Evolutionary conservation across 2,888 invertebrate species (phyloP), one percentile per base, ranked within the genome.

Genomic region (Campoplex nolae): DNA sequence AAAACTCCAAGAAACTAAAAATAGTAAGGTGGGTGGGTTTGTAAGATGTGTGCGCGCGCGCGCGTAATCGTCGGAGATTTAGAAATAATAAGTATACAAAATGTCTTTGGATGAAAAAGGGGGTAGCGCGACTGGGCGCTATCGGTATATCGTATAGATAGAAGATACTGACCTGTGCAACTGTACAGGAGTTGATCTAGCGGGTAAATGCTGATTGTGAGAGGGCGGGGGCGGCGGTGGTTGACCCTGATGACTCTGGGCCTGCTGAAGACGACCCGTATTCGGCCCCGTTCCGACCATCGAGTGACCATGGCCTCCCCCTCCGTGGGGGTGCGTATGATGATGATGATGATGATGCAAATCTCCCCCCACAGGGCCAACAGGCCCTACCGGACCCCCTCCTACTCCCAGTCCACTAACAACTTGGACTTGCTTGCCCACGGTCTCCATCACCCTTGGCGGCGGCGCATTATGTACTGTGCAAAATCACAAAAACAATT

Each of bases 341-440:
- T 93, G 92, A 89, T 94, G 93, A 91, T 93, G 94, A 92, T 93
- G 93, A 90, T 93, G 94, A 92, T 93, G 94, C 90, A 94, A 91
- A 92, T 93, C 93, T 92, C 90, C 92, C 90, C 93, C 93, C 89
- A 93, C 93, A 89, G 93, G 92, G 89, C 92, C 92, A 89, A 92
- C 92, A 74, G 92, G 93, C 87, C 93, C 93, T 90, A 93, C 93
- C 85, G 93, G 93, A 91, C 93, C 93, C 91, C 93, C 93, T 91
- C 93, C 93, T 91, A 93, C 93, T 92, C 93, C 93, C 92, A 93
- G 92, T 91, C 93, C 93, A 91, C 93, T 93, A 91, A 93, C 93
- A 90, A 94, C 93, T 91, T 93, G 93, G 93, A 93, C 93, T 93
- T 92, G 93, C 91, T 94, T 93, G 92, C 93, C 93, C 93, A 93